A percentile compares a stretch with the other conserved stretches of the same genome.
Evolutionary conservation across 2,888 invertebrate genomes (phyloP).

Genomic region (Yponomeuta evonymella): DNA sequence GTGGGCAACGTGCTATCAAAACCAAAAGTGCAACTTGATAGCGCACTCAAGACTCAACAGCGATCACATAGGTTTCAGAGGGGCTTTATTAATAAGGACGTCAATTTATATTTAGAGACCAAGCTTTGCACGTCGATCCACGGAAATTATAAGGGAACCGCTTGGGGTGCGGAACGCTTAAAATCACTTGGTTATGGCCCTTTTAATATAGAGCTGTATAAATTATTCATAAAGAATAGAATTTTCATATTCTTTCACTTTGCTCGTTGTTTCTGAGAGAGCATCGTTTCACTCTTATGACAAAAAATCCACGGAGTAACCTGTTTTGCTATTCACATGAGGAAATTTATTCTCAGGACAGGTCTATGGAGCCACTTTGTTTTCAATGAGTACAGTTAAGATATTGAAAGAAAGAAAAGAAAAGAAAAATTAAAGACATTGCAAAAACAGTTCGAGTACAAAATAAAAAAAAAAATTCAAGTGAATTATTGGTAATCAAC

Average conservation of each 20-base stretch:
- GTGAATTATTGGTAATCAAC: no score
- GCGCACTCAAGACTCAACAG: no score
- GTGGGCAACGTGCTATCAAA: no score
- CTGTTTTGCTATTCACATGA: not conserved
- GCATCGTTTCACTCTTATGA: slow-evolving; percentile 14
- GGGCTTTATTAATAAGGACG: no score
- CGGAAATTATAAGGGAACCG: no score
- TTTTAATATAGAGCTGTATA: slow-evolving; percentile 28
- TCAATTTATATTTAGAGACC: not conserved
- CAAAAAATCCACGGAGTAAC: slow-evolving; percentile 5
- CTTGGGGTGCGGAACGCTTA: slow-evolving; percentile 5
- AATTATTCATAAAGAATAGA: slow-evolving; percentile 46
- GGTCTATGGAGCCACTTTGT: not conserved
- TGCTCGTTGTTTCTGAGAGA: slow-evolving; percentile 27
- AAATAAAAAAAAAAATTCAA: no score
- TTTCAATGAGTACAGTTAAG: not conserved
- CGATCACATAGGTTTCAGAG: no score
- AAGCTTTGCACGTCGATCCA: not conserved
- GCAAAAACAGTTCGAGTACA: no score
- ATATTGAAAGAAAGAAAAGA: no score
- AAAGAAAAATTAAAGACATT: no score
- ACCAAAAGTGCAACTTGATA: no score
- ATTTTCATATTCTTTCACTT: slow-evolving; percentile 47
- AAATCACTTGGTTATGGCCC: slow-evolving; percentile 26
- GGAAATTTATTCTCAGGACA: not conserved